Base-by-base conservation (phyloP, 2,113 vertebrate genomes). In the Lutjanus erythropterus region DNA sequence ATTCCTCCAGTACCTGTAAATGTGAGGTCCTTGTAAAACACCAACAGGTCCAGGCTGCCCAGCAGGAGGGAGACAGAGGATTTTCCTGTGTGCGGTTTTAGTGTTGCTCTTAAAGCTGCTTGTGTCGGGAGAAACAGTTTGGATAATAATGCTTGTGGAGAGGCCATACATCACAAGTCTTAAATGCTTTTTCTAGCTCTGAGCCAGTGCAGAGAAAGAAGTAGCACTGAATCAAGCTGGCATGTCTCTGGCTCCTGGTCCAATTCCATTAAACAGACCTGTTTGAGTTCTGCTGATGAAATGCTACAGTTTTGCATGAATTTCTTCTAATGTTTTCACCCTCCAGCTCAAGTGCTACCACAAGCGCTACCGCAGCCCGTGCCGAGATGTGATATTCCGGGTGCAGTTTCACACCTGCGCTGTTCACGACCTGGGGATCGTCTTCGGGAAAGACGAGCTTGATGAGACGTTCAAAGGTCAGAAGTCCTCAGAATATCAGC, bases 371-470 rank as follows among this genome's bases (percentile, higher is more conserved):
- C 96, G 95, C 23, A 97, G 96, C 85, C 95, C 97, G 0, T 96
- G 96, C 42, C 94, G 97, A 2, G 98, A 99, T 0, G 97, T 98
- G 68, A 97, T 99, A 50, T 99, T 99, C 94, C 94, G 97, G 0
- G 97, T 98, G 72, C 98, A 99, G 94, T 99, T 99, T 86, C 98
- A 99, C 87, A 99, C 98, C 0, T 99, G 98, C 0, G 97, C 97
- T 0, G 96, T 99, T 74, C 98, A 99, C 0, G 97, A 99, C 84
- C 94, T 99, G 27, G 96, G 96, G 0, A 90, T 99, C 0, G 95
- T 99, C 71, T 99, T 99, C 75, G 97, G 97, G 75, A 99, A 99
- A 81, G 97, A 98, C 12, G 97, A 99, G 88, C 94, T 99, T 1
- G 98, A 99, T 4, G 97, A 98, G 71, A 98, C 98, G 12, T 99